phyloP scores from a whole-genome alignment of 2,797 vertebrate genomes.

The Myripristis murdjan region DNA sequence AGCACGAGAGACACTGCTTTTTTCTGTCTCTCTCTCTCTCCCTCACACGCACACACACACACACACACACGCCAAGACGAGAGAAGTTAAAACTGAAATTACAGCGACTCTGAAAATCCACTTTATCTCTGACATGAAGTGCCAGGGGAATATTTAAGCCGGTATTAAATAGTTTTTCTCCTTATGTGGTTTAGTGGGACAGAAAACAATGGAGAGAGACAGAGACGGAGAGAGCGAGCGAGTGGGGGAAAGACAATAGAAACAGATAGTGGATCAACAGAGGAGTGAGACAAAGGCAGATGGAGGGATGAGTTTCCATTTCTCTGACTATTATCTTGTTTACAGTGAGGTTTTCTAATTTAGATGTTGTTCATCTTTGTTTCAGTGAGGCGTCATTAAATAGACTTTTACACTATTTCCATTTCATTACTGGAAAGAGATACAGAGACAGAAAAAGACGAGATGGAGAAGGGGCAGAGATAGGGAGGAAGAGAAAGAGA shows the following conservation, averaged over 20 bases:
- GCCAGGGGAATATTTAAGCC: constrained; percentile 8
- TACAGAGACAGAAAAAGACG: constrained; percentile 3
- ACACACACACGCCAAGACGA: neutral
- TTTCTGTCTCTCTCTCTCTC: too few species aligned
- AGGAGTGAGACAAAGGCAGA: neutral
- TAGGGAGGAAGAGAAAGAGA: neutral
- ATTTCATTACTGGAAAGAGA: constrained; percentile 18
- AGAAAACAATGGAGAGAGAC: neutral
- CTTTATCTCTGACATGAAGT: constrained; percentile 2
- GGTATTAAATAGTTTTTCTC: too few species aligned
- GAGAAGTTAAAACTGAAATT: constrained; percentile 15
- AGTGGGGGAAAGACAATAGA: neutral
- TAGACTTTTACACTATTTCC: neutral
- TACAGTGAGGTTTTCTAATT: constrained; percentile 8
- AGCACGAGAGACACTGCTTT: too few species aligned
- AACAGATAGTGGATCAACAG: neutral
- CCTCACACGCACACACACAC: too few species aligned
- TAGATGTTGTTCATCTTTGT: neutral
- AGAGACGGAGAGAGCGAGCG: neutral
- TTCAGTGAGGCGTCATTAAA: constrained; percentile 10
- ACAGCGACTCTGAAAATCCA: neutral
- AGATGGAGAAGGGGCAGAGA: neutral
- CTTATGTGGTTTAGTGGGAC: too few species aligned
- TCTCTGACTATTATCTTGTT: constrained; percentile 1
- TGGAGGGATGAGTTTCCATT: neutral